phyloP scores from a whole-genome alignment of 2,888 invertebrate species.

The Pantelozetes paolii region DNA sequence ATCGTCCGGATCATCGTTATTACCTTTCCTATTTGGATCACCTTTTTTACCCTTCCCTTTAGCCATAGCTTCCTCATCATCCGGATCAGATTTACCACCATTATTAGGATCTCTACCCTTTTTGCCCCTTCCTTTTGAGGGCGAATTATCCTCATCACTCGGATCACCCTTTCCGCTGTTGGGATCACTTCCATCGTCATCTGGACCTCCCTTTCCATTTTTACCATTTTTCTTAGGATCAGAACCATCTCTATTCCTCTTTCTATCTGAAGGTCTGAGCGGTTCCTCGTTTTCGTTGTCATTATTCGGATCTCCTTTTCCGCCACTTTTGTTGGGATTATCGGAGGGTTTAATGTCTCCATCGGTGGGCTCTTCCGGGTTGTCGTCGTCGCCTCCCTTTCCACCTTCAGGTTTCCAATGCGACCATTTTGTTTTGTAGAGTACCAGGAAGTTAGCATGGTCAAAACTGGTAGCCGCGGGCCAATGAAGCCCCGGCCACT shows the following conservation, averaged over 20 bases:
- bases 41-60: too few species aligned
- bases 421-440: slow-evolving; percentile 18
- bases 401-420: background rate
- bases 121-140: background rate
- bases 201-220: background rate
- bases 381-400: background rate
- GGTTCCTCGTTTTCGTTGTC: too few species aligned
- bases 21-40: too few species aligned
- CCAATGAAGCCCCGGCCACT: background rate
- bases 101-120: too few species aligned
- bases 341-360: too few species aligned
- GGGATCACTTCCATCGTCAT: background rate
- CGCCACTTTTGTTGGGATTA: background rate
- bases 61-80: background rate
- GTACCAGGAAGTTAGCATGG: background rate
- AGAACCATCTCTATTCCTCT: too few species aligned
- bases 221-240: too few species aligned
- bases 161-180: too few species aligned
- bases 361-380: background rate
- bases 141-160: background rate
- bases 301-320: too few species aligned
- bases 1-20: background rate
- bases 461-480: background rate
- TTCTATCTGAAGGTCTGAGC: too few species aligned
- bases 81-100: too few species aligned